A percentile compares a stretch with the other conserved stretches of the same genome.
These are phyloP conservation scores for Aviceda subcristata DNA, from an alignment of 2,113 vertebrate genomes.

Conservation along the genomic window DNA sequence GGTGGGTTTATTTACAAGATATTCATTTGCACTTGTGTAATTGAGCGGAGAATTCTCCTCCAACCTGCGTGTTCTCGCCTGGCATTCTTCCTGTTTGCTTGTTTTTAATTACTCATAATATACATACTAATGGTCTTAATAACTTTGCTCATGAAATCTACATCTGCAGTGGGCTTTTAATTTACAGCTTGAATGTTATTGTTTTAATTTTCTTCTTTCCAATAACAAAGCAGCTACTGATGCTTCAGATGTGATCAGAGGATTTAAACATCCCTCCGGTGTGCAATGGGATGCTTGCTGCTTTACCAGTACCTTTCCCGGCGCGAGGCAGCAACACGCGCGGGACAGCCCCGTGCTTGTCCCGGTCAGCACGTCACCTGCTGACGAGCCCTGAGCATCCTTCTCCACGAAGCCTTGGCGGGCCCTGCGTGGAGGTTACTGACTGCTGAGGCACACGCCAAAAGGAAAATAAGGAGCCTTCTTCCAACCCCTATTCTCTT, in stretches of 20 bases:
- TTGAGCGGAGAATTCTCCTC: background rate
- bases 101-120: conserved; percentile 45
- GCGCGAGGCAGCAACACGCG: background rate
- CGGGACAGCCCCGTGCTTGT: background rate
- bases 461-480: background rate
- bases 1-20: conserved; percentile 37
- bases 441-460: background rate
- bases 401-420: background rate
- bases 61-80: background rate
- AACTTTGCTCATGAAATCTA: conserved; percentile 2
- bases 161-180: conserved; percentile 38
- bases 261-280: background rate
- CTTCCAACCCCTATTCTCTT: background rate
- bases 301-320: background rate
- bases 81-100: background rate
- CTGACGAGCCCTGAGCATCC: background rate
- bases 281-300: background rate
- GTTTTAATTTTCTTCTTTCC: background rate
- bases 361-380: background rate
- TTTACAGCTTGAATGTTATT: background rate
- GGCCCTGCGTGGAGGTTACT: background rate
- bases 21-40: background rate
- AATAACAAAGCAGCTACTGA: background rate
- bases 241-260: background rate
- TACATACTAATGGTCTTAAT: conserved; percentile 1